phyloP scores from a whole-genome alignment of 2,888 invertebrate species.

The Melanargia galathea region DNA sequence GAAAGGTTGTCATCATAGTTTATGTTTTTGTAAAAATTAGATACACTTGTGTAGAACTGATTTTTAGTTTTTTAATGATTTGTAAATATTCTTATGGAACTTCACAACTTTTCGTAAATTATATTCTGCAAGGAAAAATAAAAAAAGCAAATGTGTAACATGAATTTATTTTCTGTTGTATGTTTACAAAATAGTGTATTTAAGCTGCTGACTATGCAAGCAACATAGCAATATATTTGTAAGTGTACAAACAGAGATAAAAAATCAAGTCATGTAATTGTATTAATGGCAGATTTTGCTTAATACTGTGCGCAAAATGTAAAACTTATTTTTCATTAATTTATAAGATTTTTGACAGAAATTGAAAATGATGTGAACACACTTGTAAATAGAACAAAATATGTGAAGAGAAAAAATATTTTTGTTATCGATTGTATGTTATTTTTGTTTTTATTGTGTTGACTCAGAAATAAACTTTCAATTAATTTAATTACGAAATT shows the following conservation, averaged over 20 bases:
- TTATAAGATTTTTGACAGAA: conserved; percentile 8
- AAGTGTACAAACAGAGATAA: not conserved
- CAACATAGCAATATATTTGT: not conserved
- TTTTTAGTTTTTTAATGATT: not conserved
- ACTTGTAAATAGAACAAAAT: conserved; percentile 72
- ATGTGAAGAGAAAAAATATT: conserved; percentile 57
- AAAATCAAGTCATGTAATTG: not conserved
- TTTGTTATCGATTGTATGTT: conserved; percentile 64
- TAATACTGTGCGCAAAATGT: not conserved
- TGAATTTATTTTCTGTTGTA: not conserved
- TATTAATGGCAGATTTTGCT: not conserved
- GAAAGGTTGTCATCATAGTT: conserved; percentile 35
- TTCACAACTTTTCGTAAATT: not conserved
- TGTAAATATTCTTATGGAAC: conserved; percentile 4
- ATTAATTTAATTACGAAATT: conserved; percentile 70
- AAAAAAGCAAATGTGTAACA: not conserved
- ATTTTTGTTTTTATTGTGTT: conserved; percentile 67
- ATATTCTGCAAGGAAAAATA: not conserved
- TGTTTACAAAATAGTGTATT: not conserved
- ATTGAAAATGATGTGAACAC: conserved; percentile 21
- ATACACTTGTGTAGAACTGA: conserved; percentile 13
- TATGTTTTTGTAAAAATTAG: conserved; percentile 22
- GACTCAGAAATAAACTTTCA: conserved; percentile 62
- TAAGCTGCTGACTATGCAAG: not conserved
- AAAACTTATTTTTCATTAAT: conserved; percentile 1